A percentile compares a stretch with the other conserved stretches of the same genome.
These are phyloP conservation scores for Pelobates cultripes DNA, from an alignment of 2,797 vertebrate species.

Conservation along the genomic window DNA sequence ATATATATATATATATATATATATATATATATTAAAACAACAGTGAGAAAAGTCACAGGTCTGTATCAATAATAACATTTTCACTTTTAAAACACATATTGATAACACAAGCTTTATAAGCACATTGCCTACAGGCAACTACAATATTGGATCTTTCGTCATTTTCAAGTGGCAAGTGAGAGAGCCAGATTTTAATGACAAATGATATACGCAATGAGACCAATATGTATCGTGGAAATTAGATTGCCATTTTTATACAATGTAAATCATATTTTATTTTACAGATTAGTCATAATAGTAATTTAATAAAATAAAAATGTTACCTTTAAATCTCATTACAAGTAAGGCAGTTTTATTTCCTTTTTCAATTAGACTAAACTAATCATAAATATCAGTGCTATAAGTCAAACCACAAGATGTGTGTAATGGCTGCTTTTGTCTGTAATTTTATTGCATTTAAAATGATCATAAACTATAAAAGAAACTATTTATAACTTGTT, in stretches of 20 bases:
- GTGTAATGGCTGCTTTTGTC: not conserved
- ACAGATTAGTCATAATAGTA: conserved; percentile 49
- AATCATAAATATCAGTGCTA: conserved; percentile 45
- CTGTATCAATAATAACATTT: conserved; percentile 32
- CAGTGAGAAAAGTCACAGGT: conserved; percentile 5
- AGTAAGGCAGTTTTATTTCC: conserved; percentile 43
- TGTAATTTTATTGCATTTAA: not conserved
- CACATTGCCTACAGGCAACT: conserved; percentile 31
- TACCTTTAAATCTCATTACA: conserved; percentile 52
- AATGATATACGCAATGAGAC: conserved; percentile 47
- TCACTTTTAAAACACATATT: conserved; percentile 33
- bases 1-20: not conserved
- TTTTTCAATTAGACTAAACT: conserved; percentile 50
- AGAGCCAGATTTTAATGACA: conserved; percentile 37
- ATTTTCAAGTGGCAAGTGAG: conserved; percentile 11
- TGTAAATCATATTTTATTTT: conserved; percentile 49
- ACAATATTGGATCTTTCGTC: conserved; percentile 44
- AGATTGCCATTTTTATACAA: conserved; percentile 49
- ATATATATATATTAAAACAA: not conserved
- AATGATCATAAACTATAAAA: conserved; percentile 16
- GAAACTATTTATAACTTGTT: not conserved
- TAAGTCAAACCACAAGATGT: conserved; percentile 36
- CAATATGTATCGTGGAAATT: conserved; percentile 46
- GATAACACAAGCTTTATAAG: conserved; percentile 27
- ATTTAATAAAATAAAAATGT: conserved; percentile 49